Percentiles rank a stretch among this genome's conserved stretches.
Conservation (phyloP, 2,888 invertebrate species). For the Pasiphila rectangulata region DNA sequence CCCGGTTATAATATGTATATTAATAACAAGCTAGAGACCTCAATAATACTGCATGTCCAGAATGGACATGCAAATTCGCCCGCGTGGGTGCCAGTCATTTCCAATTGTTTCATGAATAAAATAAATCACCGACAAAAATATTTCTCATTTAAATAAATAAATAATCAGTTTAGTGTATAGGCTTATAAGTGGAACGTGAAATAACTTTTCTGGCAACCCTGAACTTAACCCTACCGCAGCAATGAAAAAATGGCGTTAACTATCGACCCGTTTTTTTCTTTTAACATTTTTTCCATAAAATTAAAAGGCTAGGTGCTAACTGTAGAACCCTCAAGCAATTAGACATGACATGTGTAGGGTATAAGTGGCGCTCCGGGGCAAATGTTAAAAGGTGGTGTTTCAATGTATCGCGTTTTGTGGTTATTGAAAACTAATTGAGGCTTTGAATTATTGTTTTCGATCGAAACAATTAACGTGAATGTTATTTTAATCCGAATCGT, state of each 20-base stretch:
- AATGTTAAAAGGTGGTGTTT: slow-evolving; percentile 37
- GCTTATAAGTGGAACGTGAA: neutral
- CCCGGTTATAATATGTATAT: too few species aligned
- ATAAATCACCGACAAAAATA: too few species aligned
- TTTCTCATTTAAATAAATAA: too few species aligned
- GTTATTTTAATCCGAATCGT: too few species aligned
- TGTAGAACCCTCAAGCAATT: slow-evolving; percentile 43
- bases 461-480: too few species aligned
- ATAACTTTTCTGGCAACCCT: slow-evolving; percentile 46
- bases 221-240: slow-evolving; percentile 42
- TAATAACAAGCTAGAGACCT: too few species aligned
- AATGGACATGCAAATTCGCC: too few species aligned
- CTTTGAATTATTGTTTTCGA: slow-evolving; percentile 2
- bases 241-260: slow-evolving; percentile 44
- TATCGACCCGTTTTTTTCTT: slow-evolving; percentile 33
- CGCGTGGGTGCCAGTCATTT: too few species aligned
- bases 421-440: slow-evolving; percentile 27
- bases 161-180: neutral
- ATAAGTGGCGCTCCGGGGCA: slow-evolving; percentile 64
- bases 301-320: slow-evolving; percentile 64
- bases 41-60: too few species aligned
- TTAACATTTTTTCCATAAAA: slow-evolving; percentile 23
- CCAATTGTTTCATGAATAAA: too few species aligned
- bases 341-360: slow-evolving; percentile 61
- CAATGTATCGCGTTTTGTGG: slow-evolving; percentile 30